These are phyloP conservation scores for Eublepharis macularius DNA, from an alignment of 2,113 vertebrate species.

Conservation along the genomic window DNA sequence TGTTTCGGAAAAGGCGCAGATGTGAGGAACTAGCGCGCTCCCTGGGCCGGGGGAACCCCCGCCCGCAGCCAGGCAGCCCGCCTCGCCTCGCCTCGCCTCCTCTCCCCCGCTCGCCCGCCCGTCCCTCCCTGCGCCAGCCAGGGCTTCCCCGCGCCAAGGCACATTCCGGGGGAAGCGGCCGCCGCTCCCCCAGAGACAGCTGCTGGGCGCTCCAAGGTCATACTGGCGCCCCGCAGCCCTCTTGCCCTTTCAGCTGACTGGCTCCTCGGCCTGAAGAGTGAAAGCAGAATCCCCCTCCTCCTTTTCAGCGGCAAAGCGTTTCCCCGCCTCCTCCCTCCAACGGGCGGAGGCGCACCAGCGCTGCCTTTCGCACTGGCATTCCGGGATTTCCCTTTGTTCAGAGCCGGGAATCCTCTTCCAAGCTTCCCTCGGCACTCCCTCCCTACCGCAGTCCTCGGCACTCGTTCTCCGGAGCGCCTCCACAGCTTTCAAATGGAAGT, in stretches of 20 bases:
- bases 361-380: not conserved
- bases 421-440: not conserved
- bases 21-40: conserved; percentile 45
- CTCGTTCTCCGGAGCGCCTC: not conserved
- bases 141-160: conserved; percentile 28
- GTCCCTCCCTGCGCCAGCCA: not conserved
- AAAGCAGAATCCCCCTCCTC: not conserved
- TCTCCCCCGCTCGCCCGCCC: not conserved
- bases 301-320: not conserved
- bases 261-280: not conserved
- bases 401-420: conserved; percentile 23
- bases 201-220: not conserved
- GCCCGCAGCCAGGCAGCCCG: conserved; percentile 7
- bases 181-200: not conserved
- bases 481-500: not conserved
- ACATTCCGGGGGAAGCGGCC: not conserved
- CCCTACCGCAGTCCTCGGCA: not conserved
- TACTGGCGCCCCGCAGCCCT: not conserved
- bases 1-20: conserved; percentile 63
- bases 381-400: conserved; percentile 31
- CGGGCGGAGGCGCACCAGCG: not conserved
- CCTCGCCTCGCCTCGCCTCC: not conserved
- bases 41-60: conserved; percentile 55
- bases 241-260: not conserved
- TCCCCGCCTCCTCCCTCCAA: not conserved